A percentile compares a stretch with the other conserved stretches of the same genome.
Conservation (phyloP, 2,113 vertebrate species). For the Tyrannus savana region DNA sequence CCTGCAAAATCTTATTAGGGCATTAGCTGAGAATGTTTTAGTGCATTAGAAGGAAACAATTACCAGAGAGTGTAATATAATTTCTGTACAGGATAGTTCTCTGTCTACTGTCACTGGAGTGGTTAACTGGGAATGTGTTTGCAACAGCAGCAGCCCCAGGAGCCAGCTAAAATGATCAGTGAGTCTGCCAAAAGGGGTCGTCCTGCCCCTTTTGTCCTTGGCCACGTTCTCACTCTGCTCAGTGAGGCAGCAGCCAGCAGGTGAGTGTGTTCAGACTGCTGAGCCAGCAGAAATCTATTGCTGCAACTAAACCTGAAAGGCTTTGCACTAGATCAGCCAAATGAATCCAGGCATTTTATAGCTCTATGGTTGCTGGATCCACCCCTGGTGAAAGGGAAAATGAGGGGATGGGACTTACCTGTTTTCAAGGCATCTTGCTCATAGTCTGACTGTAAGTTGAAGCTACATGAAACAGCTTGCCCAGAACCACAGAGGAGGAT, state of each 20-base stretch:
- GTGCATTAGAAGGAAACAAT: slow-evolving; percentile 31
- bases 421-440: not conserved
- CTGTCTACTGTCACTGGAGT: not conserved
- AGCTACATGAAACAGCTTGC: not conserved
- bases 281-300: not conserved
- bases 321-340: not conserved
- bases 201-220: slow-evolving; percentile 2
- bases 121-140: not conserved
- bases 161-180: not conserved
- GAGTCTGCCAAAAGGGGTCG: not conserved
- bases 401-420: not conserved
- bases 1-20: slow-evolving; percentile 27
- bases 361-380: not conserved
- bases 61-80: not conserved
- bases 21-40: slow-evolving; percentile 23
- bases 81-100: not conserved
- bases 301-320: not conserved
- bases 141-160: not conserved
- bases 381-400: not conserved
- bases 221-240: not conserved
- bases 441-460: not conserved
- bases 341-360: not conserved
- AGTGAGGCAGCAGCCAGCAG: not conserved
- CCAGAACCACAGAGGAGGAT: not conserved
- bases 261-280: not conserved